Evolutionary conservation across 2,113 vertebrate genomes (phyloP), one percentile per base, ranked within the genome.

Genomic region (Puma concolor): DNA sequence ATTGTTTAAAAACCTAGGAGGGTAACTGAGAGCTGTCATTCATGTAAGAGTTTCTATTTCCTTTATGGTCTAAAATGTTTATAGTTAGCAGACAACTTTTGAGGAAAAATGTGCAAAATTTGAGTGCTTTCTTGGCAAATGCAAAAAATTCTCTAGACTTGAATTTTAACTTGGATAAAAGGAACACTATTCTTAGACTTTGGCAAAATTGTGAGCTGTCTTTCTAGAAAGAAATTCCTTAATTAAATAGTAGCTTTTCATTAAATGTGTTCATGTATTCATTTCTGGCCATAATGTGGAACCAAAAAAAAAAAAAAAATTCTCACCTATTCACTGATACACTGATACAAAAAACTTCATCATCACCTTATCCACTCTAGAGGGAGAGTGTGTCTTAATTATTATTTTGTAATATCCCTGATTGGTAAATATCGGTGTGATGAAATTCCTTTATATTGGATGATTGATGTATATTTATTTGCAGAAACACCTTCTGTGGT

Each of bases 391-490:
- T 92, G 57, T 96, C 97, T 97, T 98, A 97, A 86, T 98, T 98
- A 97, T 97, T 98, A 87, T 91, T 93, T 95, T 96, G n/a, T 86
- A 97, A 80, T 95, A 72, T 97, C 67, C 97, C 44, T 97, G 82
- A 91, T 97, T 95, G 86, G 85, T 93, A 98, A 98, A 97, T 97
- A 91, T 67, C 94, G 98, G 83, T 87, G 36, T n/a, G 94, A 85
- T 90, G 66, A 71, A 95, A 81, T 95, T 94, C 69, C 96, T 97
- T 94, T 84, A 93, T 90, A 95, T 29, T 72, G 60, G 16, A 44
- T 94, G 97, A 98, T 95, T 96, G 79, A 97, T 96, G 19, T 90
- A 84, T 83, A 97, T 41, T 97, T 97, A 94, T 41, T 95, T 95
- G 54, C 4, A 82, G 93, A 97, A 98, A 95, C n/a, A 96, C 33